Percentiles rank a stretch among this genome's conserved stretches.
These are phyloP conservation scores for Leptogaster cylindrica DNA, from an alignment of 2,888 invertebrate species.

Conservation along the genomic window DNA sequence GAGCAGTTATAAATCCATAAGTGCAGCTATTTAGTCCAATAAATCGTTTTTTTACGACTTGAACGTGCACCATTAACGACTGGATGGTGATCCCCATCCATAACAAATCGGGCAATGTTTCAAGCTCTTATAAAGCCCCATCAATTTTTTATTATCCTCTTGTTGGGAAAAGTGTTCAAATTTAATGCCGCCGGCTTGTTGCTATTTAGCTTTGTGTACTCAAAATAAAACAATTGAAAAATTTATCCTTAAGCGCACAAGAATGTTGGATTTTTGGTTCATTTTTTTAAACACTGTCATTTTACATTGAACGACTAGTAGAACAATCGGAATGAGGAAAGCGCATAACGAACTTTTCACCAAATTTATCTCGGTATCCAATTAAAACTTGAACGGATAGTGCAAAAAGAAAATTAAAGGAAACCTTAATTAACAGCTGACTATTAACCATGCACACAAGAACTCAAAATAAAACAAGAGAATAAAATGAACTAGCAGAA, in stretches of 20 bases:
- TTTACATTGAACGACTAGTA: no score
- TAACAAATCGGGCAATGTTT: slow-evolving; percentile 31
- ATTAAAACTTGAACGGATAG: slow-evolving; percentile 27
- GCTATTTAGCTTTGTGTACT: no score
- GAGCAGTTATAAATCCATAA: slow-evolving; percentile 26
- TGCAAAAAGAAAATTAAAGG: slow-evolving; percentile 14
- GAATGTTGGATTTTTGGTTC: not conserved
- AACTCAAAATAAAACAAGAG: slow-evolving; percentile 1
- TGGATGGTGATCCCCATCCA: slow-evolving; percentile 36
- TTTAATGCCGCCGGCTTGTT: slow-evolving; percentile 4
- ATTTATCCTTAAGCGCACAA: not conserved
- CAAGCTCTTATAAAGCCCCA: slow-evolving; percentile 33
- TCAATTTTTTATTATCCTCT: slow-evolving; percentile 40
- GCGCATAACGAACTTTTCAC: slow-evolving; percentile 12
- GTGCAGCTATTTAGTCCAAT: slow-evolving; percentile 30
- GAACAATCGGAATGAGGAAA: no score
- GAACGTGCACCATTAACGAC: slow-evolving; percentile 38
- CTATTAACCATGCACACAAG: slow-evolving; percentile 31
- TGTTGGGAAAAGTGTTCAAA: slow-evolving; percentile 1
- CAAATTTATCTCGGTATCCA: slow-evolving; percentile 27
- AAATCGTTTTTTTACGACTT: slow-evolving; percentile 41
- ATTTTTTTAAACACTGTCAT: not conserved
- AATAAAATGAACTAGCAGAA: not conserved
- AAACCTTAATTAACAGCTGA: slow-evolving; percentile 31
- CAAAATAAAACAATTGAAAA: no score